Base-by-base conservation (phyloP, 2,888 invertebrate species). In the Drosophila leonis region DNA sequence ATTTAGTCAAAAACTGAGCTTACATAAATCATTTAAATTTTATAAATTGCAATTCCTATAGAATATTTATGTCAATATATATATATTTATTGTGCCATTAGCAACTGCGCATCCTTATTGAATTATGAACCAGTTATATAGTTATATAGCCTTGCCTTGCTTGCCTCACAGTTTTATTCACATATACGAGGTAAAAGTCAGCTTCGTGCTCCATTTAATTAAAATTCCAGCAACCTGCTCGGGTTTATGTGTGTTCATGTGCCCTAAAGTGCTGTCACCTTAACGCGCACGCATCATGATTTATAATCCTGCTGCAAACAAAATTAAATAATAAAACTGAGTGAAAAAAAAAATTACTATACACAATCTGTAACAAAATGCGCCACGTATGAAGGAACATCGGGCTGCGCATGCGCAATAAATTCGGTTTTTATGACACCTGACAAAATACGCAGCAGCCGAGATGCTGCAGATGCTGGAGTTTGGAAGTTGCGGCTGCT, bases 401-500 rank as follows among this genome's bases (percentile, higher is more conserved):
- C 73, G 74, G 72, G 91, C 71, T 83, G 90, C 83, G 90, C 91
- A 90, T 91, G 91, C 85, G 92, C 90, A 91, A 91, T 91, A 91
- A 91, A 91, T 91, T 90, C 82, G 80, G 73, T 80, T 90, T 91
- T 91, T 91, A 91, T 91, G 92, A 91, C 91, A 91, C 92, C 92
- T 91, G 91, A 91, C 91, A 91, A 91, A 91, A 91, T 91, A 91
- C 83, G 80, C 80, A 77, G 83, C 88, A 82, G 80, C 68, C 59
- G 55, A 62, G 66, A 69, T 54, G 67, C 73, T 54, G 52, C 35
- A 48, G 68, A 52, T 77, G 75, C 55, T 29, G 49, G 60, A 57
- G 68, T 54, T 72, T 31, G 29, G 55, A 29, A 48, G 69, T 60
- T 56, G 82, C 85, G 88, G 88, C 74, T 44, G 83, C 85, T 85